Evolutionary conservation across 2,113 vertebrate genomes (phyloP).

Genomic region (Lampris megalopsis): DNA sequence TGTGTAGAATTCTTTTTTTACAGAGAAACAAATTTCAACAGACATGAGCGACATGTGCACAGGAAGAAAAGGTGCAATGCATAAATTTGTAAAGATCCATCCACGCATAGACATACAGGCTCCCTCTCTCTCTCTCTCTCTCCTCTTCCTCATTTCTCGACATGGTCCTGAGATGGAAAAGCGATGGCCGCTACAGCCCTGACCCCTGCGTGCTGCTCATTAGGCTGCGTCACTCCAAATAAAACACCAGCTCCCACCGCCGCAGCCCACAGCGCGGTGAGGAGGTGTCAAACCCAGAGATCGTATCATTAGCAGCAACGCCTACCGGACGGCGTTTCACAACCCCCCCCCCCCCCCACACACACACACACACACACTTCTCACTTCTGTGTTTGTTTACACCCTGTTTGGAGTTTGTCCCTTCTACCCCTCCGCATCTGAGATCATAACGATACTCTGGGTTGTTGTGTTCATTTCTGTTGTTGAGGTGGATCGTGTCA

Average conservation of each 20-base stretch:
- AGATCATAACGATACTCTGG: conserved; percentile 68
- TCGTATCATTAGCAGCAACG: conserved; percentile 76
- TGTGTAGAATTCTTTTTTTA: conserved; percentile 55
- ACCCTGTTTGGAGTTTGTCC: conserved; percentile 66
- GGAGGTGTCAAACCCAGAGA: conserved; percentile 67
- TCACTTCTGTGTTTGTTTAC: conserved; percentile 70
- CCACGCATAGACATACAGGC: conserved; percentile 53
- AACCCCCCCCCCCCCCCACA: conserved; percentile 54
- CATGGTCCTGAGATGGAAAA: conserved; percentile 77
- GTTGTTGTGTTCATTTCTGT: conserved; percentile 20
- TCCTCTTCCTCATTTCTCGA: conserved; percentile 57
- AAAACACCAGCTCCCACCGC: conserved; percentile 70
- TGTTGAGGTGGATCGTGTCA: not conserved
- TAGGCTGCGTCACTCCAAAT: conserved; percentile 78
- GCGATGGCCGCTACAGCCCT: conserved; percentile 70
- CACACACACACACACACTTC: too few species aligned
- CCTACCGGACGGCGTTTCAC: conserved; percentile 71
- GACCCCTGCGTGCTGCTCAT: conserved; percentile 81
- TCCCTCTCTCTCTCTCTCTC: conserved; percentile 20
- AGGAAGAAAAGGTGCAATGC: not conserved
- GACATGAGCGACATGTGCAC: conserved; percentile 50
- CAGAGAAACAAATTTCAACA: conserved; percentile 44
- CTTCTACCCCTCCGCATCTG: conserved; percentile 41
- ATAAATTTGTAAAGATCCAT: conserved; percentile 67
- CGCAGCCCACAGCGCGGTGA: conserved; percentile 65